These are phyloP conservation scores for Latrodectus elegans DNA, from an alignment of 2,888 invertebrate species.

Conservation along the genomic window DNA sequence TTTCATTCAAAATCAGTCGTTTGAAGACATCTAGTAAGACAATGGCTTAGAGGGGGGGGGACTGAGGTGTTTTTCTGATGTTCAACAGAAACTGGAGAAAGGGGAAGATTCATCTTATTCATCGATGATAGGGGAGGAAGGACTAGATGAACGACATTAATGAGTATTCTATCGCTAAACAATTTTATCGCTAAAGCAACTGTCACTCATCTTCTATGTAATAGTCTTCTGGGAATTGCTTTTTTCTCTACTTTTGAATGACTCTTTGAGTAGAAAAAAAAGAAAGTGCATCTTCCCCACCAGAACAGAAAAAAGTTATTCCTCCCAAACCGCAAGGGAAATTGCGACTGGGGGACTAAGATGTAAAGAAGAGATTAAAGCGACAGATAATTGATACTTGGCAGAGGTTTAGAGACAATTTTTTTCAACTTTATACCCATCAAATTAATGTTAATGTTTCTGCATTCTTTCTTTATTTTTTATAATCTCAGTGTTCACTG, in stretches of 20 bases:
- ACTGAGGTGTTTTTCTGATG: background rate
- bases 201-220: conserved; percentile 61
- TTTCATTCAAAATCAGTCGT: no score
- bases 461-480: background rate
- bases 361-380: conserved; percentile 45
- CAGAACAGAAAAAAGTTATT: background rate
- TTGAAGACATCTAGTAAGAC: no score
- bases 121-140: conserved; percentile 4
- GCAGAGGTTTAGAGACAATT: conserved; percentile 37
- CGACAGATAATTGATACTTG: conserved; percentile 65
- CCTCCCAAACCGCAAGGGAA: conserved; percentile 54
- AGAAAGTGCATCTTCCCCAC: background rate
- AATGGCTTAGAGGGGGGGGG: no score
- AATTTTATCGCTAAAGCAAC: conserved; percentile 56
- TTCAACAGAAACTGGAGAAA: background rate
- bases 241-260: conserved; percentile 23
- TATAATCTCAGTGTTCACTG: background rate
- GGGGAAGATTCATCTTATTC: background rate
- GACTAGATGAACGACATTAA: conserved; percentile 37
- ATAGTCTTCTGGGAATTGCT: conserved; percentile 5
- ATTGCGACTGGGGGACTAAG: conserved; percentile 24
- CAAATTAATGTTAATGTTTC: background rate
- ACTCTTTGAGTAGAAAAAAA: background rate
- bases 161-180: conserved; percentile 48
- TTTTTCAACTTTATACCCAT: background rate